Base-by-base conservation (phyloP, 2,888 invertebrate genomes). In the Podabrus alpinus region DNA sequence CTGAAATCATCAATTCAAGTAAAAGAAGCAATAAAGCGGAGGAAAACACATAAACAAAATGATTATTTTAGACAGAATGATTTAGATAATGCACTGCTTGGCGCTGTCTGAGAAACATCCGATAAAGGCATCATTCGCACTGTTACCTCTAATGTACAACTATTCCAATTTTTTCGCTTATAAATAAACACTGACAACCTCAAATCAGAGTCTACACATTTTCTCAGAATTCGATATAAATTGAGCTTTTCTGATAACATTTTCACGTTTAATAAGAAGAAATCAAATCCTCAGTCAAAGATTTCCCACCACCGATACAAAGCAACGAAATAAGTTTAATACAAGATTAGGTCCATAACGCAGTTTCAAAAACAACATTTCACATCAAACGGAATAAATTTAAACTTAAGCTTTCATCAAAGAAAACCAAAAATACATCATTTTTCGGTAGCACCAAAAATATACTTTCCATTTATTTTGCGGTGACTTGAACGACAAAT, bases 1-100 rank as follows among this genome's bases (percentile, higher is more conserved):
- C 66, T 71, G 16, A 64, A 66, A 66, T 66, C 71, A 45, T 66
- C 64, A 62, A 66, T 64, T 64, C 64, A 45, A 64, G 64, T 66
- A 71, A 71, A 66, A 45, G 59, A 45, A 19, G 71, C 71, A 71
- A 71, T 71, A 71, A 71, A 71, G 62, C 71, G 66, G 66, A 59
- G 59, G 19, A 66, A 71, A 71, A 71, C 62, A 69, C 69, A 69
- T 69, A 69, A 69, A 69, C 61, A 69, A 69, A 69, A 69, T 69
- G 61, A 71, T 71, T 71, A 71, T 66, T 45, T 64, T 64, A 66
- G 69, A 66, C 71, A 71, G 66, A 66, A 71, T 71, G 66, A 66
- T 71, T 71, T 66, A 66, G 64, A 66, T 71, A 71, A 71, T 71
- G 45, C 66, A 71, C 64, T 66, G 71, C 66, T 69, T 69, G 61